Evolutionary conservation across 53 echinoderm and acorn worm species (phyloP), one percentile per base, ranked within the genome.

Genomic region (Echinometra lucunter): DNA sequence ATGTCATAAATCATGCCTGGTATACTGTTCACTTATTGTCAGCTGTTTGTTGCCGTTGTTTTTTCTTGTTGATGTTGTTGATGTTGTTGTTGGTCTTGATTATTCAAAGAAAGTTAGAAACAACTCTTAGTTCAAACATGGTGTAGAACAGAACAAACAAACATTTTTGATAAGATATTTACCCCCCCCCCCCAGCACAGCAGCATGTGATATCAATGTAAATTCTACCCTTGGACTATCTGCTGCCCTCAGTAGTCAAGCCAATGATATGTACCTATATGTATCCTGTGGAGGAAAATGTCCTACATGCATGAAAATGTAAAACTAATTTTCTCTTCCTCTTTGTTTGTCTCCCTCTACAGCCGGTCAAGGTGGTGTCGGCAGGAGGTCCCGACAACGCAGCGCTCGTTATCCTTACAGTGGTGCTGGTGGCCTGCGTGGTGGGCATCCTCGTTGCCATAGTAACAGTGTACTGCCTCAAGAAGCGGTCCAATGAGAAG

Each of bases 371-470:
- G 94, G 97, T 98, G 74, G 95, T 66, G 85, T 49, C 98, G 95
- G 37, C 94, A 45, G 88, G 96, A 89, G 74, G 94, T 74, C 49
- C 95, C 94, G 95, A 99, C 96, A 97, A 95, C 95, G 94, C 97
- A 37, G 97, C 97, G 83, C 93, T 98, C 58, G 96, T 99, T 28
- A 95, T 99, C 28, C 96, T 99, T 56, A 99, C 99, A 5, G 96
- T 99, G 74, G 97, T 99, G 63, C 96, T 99, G 13, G 97, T 97
- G 74, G 96, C 96, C 32, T 99, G 99, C 81, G 96, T 99, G 7
- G 95, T 97, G 32, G 96, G 98, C 28, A 96, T 99, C 70, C 95
- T 99, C 27, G 66, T 96, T 57, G 99, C 97, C 58, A 98, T 98
- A 80, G 91, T 98, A 49, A 96, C 97, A 9, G 96, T 99, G 88